Evolutionary conservation across 2,888 invertebrate genomes (phyloP).

Genomic region (Diachrysia chrysitis): DNA sequence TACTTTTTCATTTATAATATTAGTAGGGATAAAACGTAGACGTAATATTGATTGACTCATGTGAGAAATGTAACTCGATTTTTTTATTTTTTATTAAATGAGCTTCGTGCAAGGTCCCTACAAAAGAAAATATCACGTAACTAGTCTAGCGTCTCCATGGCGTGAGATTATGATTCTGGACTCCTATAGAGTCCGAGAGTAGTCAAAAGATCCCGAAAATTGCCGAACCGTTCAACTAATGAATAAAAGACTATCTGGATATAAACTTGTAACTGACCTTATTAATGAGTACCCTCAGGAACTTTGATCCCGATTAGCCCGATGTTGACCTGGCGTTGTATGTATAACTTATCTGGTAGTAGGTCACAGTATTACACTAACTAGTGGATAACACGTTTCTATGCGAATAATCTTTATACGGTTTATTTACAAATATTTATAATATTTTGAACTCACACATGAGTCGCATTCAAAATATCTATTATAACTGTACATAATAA

Average conservation of each 20-base stretch:
- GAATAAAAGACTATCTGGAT: neutral
- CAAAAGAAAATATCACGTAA: neutral
- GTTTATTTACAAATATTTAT: neutral
- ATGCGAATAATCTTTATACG: neutral
- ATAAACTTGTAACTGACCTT: neutral
- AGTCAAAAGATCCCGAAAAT: neutral
- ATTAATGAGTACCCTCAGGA: neutral
- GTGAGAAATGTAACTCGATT: neutral
- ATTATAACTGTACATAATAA: too few species aligned
- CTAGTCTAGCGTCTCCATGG: too few species aligned
- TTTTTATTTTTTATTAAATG: neutral
- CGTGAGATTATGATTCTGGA: too few species aligned
- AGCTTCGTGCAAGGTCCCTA: too few species aligned
- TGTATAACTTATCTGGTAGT: neutral
- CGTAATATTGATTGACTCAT: neutral
- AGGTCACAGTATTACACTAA: neutral
- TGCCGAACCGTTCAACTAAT: neutral
- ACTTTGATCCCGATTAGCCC: conserved; percentile 11
- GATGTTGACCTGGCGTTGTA: neutral
- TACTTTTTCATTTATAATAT: too few species aligned
- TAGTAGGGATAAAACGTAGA: too few species aligned
- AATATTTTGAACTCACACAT: neutral
- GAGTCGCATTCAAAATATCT: neutral
- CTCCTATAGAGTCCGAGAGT: too few species aligned
- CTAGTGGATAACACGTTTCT: neutral